Evolutionary conservation across 2,888 invertebrate genomes (phyloP).

Genomic region (Myopa testacea): DNA sequence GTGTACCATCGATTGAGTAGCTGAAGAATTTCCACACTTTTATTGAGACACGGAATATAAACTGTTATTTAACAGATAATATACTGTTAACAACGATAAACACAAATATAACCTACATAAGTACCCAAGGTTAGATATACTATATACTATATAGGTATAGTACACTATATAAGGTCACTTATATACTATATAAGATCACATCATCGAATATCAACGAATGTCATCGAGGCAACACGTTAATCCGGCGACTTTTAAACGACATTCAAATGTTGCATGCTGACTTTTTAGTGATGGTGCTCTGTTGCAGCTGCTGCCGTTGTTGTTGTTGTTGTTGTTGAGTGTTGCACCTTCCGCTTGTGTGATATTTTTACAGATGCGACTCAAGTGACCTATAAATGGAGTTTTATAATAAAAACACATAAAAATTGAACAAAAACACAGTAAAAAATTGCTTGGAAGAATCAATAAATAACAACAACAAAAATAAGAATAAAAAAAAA

Average conservation of each 20-base stretch:
- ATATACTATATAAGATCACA: too few relatives aligned
- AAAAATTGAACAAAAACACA: background rate
- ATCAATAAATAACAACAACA: background rate
- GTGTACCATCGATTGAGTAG: background rate
- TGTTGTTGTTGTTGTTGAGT: background rate
- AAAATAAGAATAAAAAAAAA: background rate
- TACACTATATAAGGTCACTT: too few relatives aligned
- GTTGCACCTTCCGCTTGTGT: background rate
- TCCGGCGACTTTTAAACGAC: background rate
- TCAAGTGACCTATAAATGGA: constrained; percentile 20
- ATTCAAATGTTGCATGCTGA: constrained; percentile 19
- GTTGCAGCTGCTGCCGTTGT: background rate
- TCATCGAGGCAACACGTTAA: background rate
- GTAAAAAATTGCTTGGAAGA: background rate
- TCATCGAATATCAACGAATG: background rate
- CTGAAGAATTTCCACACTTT: background rate
- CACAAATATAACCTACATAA: too few relatives aligned
- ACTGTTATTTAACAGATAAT: too few relatives aligned
- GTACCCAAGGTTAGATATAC: too few relatives aligned
- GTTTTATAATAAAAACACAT: background rate
- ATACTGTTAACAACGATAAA: too few relatives aligned
- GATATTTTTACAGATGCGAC: constrained; percentile 14
- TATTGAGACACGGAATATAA: too few relatives aligned
- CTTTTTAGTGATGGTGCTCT: background rate
- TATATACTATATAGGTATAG: background rate